Base-by-base conservation (phyloP, 2,888 invertebrate species). In the Folsomia candida region DNA sequence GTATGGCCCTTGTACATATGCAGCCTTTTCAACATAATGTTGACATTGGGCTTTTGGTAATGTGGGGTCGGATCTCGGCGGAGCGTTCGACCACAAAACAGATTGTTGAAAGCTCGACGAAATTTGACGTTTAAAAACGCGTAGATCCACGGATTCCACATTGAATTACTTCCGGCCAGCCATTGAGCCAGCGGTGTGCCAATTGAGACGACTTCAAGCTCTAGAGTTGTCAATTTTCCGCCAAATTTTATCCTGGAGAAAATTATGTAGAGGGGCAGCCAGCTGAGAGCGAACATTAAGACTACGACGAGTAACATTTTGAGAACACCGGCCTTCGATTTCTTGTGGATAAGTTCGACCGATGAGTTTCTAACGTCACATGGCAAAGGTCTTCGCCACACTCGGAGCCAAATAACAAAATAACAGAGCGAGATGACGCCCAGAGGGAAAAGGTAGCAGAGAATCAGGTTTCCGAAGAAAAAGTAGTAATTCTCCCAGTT, bases 351-450 rank as follows among this genome's bases (percentile, higher is more conserved):
- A 27, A 78, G 72, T 59, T 82, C 81, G 37, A 81, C 78, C 51
- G 80, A 76, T 22, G 71, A 66, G 24, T 67, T 54, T 63, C 75
- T 63, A 18, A 93, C 91, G 81, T 94, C 94, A 1, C 84, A 84
- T 0, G 85, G 85, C 47, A 85, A 80, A 58, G 81, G 81, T 1
- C 85, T 77, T 2, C 81, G 79, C 72, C 83, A 82, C 1, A 87
- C 86, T 63, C 84, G 82, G 29, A 84, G 77, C 82, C 85, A 86
- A 70, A 87, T 87, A 69, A 85, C 81, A 28, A 84, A 79, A 81
- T 87, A 87, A 81, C 86, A 86, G 47, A 84, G 82, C 4, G 84
- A 83, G 72, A 87, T 86, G 67, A 86, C 81, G 18, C 82, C 77
- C 68, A 87, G 81, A 1, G 87, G 87, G 14, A 86, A 81, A 18